A percentile compares a stretch with the other conserved stretches of the same genome.
Evolutionary conservation across 1,140 invertebrate genomes (phyloP).

Genomic region (Luehdorfia chinensis): DNA sequence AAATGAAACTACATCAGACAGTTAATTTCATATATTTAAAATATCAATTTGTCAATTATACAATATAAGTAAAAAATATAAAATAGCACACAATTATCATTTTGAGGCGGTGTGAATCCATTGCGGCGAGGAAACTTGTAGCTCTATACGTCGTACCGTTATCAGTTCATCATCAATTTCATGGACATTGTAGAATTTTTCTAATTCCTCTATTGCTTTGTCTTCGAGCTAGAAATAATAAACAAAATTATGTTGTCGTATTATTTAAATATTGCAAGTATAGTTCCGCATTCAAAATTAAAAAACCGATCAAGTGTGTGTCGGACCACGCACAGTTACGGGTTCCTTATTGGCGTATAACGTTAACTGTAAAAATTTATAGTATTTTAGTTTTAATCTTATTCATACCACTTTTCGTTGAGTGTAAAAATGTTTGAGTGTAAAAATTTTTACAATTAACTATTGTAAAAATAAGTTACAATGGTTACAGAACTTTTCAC

Average conservation of each 20-base stretch:
- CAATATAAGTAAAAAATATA: constrained; percentile 26
- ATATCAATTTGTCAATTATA: constrained; percentile 25
- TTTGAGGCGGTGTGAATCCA: constrained; percentile 78
- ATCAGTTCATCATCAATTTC: constrained; percentile 81
- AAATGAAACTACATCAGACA: no score
- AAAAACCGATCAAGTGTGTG: no score
- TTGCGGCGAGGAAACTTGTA: constrained; percentile 78
- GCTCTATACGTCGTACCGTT: constrained; percentile 77
- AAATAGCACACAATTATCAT: constrained; percentile 48
- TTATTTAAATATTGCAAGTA: background rate
- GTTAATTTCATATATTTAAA: constrained; percentile 17
- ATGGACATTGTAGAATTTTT: constrained; percentile 80
- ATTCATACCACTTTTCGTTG: no score
- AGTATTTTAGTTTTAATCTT: no score
- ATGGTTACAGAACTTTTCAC: no score
- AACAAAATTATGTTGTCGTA: background rate
- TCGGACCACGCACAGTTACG: no score
- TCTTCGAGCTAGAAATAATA: constrained; percentile 81
- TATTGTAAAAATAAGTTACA: no score
- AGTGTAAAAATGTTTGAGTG: no score
- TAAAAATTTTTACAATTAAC: no score
- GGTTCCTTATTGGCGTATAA: no score
- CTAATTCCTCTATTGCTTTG: constrained; percentile 83
- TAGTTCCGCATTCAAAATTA: background rate
- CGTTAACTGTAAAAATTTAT: no score